Conservation (phyloP, 2,888 invertebrate species). For the Gymnocheta viridis region DNA sequence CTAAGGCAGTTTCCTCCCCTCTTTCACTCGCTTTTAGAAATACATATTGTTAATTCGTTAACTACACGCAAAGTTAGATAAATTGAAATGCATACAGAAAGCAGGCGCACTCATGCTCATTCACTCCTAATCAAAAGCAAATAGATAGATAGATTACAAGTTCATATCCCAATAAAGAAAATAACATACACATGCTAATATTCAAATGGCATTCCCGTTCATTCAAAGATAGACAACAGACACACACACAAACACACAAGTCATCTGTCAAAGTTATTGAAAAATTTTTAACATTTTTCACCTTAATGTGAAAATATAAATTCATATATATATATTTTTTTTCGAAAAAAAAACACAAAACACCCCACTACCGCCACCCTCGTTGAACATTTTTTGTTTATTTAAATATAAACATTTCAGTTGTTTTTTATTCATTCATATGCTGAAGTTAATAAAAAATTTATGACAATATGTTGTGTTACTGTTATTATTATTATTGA, state of each 20-base stretch:
- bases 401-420: conserved; percentile 9
- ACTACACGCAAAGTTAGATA: conserved; percentile 61
- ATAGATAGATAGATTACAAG: conserved; percentile 45
- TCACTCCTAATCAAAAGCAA: conserved; percentile 45
- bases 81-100: conserved; percentile 45
- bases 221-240: conserved; percentile 1
- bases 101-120: conserved; percentile 16
- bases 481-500: conserved; percentile 61
- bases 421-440: conserved; percentile 35
- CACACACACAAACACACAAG: conserved; percentile 47
- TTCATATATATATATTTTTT: conserved; percentile 26
- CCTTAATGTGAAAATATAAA: conserved; percentile 62
- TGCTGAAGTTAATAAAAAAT: conserved; percentile 64
- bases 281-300: conserved; percentile 63
- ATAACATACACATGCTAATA: conserved; percentile 38
- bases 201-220: conserved; percentile 61
- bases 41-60: conserved; percentile 63
- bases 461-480: conserved; percentile 67
- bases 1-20: not conserved
- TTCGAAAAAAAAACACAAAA: conserved; percentile 6
- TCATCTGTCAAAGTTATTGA: conserved; percentile 69
- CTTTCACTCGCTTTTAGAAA: not conserved
- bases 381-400: conserved; percentile 18
- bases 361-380: conserved; percentile 30
- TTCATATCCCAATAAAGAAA: conserved; percentile 22